These are phyloP conservation scores for Hydropsyche betteni DNA, from an alignment of 2,888 invertebrate species.

Conservation along the genomic window DNA sequence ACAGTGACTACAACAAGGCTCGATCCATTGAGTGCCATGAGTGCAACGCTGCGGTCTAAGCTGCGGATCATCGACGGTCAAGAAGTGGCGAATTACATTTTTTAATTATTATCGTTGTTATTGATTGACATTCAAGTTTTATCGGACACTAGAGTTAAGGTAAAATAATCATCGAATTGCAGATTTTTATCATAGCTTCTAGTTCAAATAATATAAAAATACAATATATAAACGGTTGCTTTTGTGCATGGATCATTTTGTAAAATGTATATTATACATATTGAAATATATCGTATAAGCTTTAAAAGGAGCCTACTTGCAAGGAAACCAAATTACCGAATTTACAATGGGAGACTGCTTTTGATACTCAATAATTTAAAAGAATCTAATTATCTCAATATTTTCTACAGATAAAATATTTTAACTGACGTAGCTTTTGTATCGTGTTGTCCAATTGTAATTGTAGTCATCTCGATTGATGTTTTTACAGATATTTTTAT, in stretches of 20 bases:
- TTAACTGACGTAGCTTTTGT: slow-evolving; percentile 53
- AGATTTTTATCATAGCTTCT: slow-evolving; percentile 25
- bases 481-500: slow-evolving; percentile 23
- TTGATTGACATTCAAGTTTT: slow-evolving; percentile 9
- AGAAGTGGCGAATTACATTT: slow-evolving; percentile 38
- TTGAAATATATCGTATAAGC: slow-evolving; percentile 54
- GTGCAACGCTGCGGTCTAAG: slow-evolving; percentile 45
- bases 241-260: slow-evolving; percentile 4
- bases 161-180: slow-evolving; percentile 27
- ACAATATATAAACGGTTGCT: slow-evolving; percentile 7
- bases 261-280: slow-evolving; percentile 27
- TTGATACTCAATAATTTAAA: slow-evolving; percentile 54
- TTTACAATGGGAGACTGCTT: slow-evolving; percentile 70
- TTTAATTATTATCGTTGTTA: background rate
- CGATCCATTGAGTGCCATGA: slow-evolving; percentile 43
- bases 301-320: slow-evolving; percentile 50
- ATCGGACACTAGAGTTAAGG: slow-evolving; percentile 2
- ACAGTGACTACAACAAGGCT: slow-evolving; percentile 45
- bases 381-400: slow-evolving; percentile 29
- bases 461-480: slow-evolving; percentile 22
- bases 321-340: slow-evolving; percentile 66
- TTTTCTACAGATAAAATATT: slow-evolving; percentile 40
- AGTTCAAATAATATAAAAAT: slow-evolving; percentile 8
- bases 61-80: slow-evolving; percentile 48
- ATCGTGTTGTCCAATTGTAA: slow-evolving; percentile 51